phyloP scores from a whole-genome alignment of 2,113 vertebrate genomes.

The Bungarus multicinctus region DNA sequence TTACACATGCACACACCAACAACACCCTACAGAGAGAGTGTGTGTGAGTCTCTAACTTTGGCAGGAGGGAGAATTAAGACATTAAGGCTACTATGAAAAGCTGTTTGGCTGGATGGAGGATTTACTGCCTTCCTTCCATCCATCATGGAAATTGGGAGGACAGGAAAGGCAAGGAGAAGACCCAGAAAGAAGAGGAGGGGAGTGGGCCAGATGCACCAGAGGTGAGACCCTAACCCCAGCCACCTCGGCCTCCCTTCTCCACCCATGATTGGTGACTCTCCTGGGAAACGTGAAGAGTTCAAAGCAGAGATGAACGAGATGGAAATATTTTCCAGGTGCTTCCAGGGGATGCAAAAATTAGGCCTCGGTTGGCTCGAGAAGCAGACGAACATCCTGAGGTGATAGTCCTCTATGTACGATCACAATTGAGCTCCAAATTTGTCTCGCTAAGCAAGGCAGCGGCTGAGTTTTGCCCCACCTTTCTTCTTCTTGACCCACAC shows the following conservation, averaged over 20 bases:
- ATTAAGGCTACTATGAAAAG: conserved; percentile 2
- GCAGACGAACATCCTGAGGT: too few species aligned
- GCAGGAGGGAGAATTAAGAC: neutral
- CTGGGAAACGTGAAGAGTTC: conserved; percentile 42
- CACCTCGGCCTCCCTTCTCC: neutral
- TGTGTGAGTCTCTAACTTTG: neutral
- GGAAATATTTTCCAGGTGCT: conserved; percentile 58
- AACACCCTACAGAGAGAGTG: neutral
- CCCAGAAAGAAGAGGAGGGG: neutral
- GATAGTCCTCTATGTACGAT: neutral
- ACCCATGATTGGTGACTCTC: conserved; percentile 46
- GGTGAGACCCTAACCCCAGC: conserved; percentile 23
- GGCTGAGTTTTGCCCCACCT: too few species aligned
- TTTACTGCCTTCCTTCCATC: conserved; percentile 28
- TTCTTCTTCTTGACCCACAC: too few species aligned
- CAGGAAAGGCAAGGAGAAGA: conserved; percentile 46
- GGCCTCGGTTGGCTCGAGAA: neutral
- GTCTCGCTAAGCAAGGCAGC: too few species aligned
- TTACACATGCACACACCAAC: neutral
- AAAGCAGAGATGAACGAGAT: conserved; percentile 52
- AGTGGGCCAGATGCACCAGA: neutral
- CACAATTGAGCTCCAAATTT: too few species aligned
- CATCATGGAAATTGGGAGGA: neutral
- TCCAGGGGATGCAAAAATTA: neutral
- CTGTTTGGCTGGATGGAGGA: conserved; percentile 3